Evolutionary conservation across 2,888 invertebrate genomes (phyloP).

Genomic region (Pharmacophagus antenor): DNA sequence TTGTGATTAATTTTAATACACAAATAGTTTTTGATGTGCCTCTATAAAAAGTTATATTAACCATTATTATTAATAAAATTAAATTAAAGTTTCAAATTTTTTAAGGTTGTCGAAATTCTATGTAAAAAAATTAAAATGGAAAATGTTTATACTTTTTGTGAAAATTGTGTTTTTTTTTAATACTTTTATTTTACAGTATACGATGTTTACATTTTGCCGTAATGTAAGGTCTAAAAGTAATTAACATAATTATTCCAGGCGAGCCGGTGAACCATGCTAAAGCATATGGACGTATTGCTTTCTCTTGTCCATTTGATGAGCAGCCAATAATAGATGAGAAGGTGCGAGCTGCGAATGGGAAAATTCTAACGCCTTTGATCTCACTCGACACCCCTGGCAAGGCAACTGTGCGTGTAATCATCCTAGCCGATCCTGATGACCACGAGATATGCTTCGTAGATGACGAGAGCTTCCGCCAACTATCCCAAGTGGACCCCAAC

Average conservation of each 20-base stretch:
- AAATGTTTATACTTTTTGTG: too few relatives aligned
- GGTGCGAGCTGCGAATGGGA: slow-evolving; percentile 85
- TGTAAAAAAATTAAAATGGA: too few relatives aligned
- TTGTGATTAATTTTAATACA: too few relatives aligned
- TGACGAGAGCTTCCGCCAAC: slow-evolving; percentile 94
- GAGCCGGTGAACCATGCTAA: slow-evolving; percentile 88
- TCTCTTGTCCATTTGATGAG: slow-evolving; percentile 89
- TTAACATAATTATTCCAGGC: slow-evolving; percentile 68
- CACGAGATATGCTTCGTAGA: slow-evolving; percentile 99
- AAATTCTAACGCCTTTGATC: slow-evolving; percentile 92
- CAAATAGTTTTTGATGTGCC: too few relatives aligned
- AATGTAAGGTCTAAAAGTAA: background rate
- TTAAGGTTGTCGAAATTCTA: too few relatives aligned
- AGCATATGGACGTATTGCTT: slow-evolving; percentile 97
- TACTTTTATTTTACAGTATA: too few relatives aligned
- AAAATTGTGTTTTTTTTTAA: too few relatives aligned
- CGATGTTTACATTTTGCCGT: too few relatives aligned
- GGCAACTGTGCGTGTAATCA: slow-evolving; percentile 97
- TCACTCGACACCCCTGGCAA: slow-evolving; percentile 98
- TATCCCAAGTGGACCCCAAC: slow-evolving; percentile 92
- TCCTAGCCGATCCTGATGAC: slow-evolving; percentile 97
- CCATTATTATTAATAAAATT: too few relatives aligned
- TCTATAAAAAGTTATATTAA: too few relatives aligned
- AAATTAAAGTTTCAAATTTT: too few relatives aligned
- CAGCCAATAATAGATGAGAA: slow-evolving; percentile 88